Evolutionary conservation across 1,140 invertebrate genomes (phyloP).

Genomic region (Aphis gossypii): DNA sequence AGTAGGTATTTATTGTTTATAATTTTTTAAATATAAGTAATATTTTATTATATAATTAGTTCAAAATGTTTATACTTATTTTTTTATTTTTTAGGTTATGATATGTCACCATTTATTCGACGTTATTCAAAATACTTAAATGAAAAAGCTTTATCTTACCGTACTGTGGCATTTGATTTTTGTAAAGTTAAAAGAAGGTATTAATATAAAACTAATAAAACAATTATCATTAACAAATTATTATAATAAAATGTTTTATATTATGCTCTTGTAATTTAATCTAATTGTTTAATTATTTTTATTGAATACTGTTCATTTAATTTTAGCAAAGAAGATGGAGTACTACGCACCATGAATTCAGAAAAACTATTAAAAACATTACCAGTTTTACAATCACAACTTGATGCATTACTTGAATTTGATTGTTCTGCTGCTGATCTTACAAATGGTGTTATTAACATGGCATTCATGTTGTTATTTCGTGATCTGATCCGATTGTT

Average conservation of each 20-base stretch:
- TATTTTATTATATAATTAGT: not conserved
- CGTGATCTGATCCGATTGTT: conserved; percentile 98
- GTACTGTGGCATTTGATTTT: conserved; percentile 98
- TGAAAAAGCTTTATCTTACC: conserved; percentile 97
- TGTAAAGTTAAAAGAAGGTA: conserved; percentile 99
- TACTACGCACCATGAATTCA: conserved; percentile 94
- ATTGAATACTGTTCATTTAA: conserved; percentile 56
- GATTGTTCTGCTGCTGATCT: conserved; percentile 97
- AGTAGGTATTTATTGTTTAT: not conserved
- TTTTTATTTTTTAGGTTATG: conserved; percentile 81
- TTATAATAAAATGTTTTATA: not conserved
- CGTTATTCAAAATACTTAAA: conserved; percentile 98
- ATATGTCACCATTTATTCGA: conserved; percentile 99
- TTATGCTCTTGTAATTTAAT: not conserved
- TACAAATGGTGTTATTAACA: conserved; percentile 97
- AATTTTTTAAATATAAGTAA: not conserved
- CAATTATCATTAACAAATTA: not conserved
- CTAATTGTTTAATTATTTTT: conserved; percentile 40
- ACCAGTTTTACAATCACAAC: conserved; percentile 92
- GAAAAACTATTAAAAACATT: conserved; percentile 97
- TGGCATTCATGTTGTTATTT: conserved; percentile 98
- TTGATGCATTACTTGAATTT: conserved; percentile 96
- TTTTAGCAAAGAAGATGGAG: conserved; percentile 93
- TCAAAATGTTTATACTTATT: conserved; percentile 59
- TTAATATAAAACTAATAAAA: conserved; percentile 59